Percentiles rank a stretch among this genome's conserved stretches.
These are phyloP conservation scores for Anas bernieri DNA, from an alignment of 2,797 vertebrate species.

Conservation along the genomic window DNA sequence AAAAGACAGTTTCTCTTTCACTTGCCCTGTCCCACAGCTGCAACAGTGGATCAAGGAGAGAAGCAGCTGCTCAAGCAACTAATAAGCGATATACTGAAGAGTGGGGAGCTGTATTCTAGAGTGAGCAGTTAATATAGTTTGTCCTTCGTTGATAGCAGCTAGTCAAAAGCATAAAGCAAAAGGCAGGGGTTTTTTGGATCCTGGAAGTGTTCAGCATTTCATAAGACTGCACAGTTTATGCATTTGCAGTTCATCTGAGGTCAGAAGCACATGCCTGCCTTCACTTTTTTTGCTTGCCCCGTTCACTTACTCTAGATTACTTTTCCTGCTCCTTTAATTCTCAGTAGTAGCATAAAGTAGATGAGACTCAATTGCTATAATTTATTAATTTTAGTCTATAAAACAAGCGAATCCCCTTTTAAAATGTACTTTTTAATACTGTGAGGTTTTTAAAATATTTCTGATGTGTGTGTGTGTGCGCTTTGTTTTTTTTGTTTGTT, in stretches of 20 bases:
- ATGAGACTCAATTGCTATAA: background rate
- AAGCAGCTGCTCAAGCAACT: background rate
- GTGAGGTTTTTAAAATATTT: background rate
- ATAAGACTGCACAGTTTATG: rapidly evolving
- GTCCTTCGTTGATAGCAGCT: background rate
- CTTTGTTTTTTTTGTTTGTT: background rate
- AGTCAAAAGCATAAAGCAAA: background rate
- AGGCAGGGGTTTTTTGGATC: background rate
- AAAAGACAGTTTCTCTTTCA: background rate
- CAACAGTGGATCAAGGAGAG: background rate
- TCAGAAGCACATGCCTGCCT: background rate
- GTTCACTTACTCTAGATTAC: background rate
- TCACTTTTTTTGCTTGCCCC: background rate
- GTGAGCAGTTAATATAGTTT: background rate
- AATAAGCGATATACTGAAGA: background rate
- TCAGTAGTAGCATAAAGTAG: background rate
- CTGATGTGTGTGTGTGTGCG: background rate
- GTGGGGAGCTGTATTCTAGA: rapidly evolving
- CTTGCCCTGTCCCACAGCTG: background rate
- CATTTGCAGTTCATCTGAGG: background rate
- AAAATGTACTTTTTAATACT: background rate
- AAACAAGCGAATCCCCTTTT: background rate
- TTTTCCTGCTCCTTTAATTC: background rate
- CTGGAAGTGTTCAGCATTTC: background rate
- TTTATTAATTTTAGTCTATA: background rate